Base-by-base conservation (phyloP, 92 coral and sea anemone species). In the Parazoanthus atlanticus region DNA sequence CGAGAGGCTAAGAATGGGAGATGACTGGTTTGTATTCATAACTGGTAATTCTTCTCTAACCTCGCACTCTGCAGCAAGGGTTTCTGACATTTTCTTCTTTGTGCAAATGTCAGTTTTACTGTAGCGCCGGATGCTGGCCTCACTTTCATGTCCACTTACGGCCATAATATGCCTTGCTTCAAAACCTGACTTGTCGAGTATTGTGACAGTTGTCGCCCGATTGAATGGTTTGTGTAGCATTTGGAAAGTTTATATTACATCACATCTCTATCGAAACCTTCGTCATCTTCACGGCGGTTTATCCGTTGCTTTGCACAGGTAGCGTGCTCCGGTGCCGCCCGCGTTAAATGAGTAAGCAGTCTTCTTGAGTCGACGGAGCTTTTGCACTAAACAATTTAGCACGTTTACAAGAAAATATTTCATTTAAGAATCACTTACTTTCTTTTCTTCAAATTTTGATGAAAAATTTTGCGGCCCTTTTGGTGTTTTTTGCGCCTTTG, bases 211-310 rank as follows among this genome's bases (percentile, higher is more conserved):
- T 72, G 86, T 89, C 31, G 88, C 85, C 54, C 85, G 61, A 89
- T 89, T 40, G 90, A 91, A 79, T 90, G 92, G 64, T 90, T 90
- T 8, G 89, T 74, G 86, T 81, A 90, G 29, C 30, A n/a, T n/a
- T n/a, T n/a, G n/a, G n/a, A n/a, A n/a, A n/a, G n/a, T n/a, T n/a
- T n/a, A n/a, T n/a, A n/a, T n/a, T n/a, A n/a, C n/a, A n/a, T 23
- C 74, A 69, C 0, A 69, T 29, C 74, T 69, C 7, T 29, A 69
- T 69, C 74, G 9, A 7, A 69, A 69, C 0, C 74, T 69, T 69
- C 9, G 74, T 69, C 74, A 69, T 69, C 25, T 69, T 69, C 74
- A 29, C 74, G 74, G 74, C 74, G 74, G 33, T 69, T 69, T 69
- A 69, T 69, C 74, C 74, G 74, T 69, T 69, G 74, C 3, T 69